Evolutionary conservation across 2,888 invertebrate genomes (phyloP), one percentile per base, ranked within the genome.

Genomic region (Spialia ferax): DNA sequence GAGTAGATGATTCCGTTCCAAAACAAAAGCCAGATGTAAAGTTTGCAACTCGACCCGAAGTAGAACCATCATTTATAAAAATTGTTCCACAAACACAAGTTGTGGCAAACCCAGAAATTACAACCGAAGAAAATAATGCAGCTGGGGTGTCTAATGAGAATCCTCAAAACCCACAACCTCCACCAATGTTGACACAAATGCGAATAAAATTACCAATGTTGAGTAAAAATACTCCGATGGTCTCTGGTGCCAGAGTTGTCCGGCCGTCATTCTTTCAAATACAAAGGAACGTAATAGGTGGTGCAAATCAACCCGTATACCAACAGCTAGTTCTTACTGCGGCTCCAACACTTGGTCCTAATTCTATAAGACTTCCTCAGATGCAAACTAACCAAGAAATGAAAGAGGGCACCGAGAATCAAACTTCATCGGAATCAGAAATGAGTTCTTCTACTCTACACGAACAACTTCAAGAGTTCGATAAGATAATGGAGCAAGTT

Each of bases 391-490:
- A 69, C 56, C 83, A 84, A 69, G 83, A 78, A 63, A 74, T 84
- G 2, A 91, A 90, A 78, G 82, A 83, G 7, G 77, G 86, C 20
- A 73, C 82, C 29, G 91, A 89, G 73, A 86, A 76, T 66, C 89
- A 86, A 71, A 84, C 91, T 0, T 82, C 91, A 42, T 80, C 91
- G 0, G 95, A 95, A 77, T 92, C 95, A n/a, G 94, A 95, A 78
- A 95, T 97, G 78, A 96, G 96, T 81, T 96, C 96, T 0, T 96
- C 96, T 0, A 97, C 97, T 0, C 86, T 97, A 60, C 55, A 26
- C n/a, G 97, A 97, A 83, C 97, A 97, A 77, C 83, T 97, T 8
- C 89, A 97, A 64, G 97, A 97, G 81, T 97, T 97, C 76, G 97
- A 97, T 81, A 96, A 96, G 89, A 97, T 97, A 0, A 89, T 97